A percentile compares a stretch with the other conserved stretches of the same genome.
These are phyloP conservation scores for Montifringilla adamsi DNA, from an alignment of 2,113 vertebrate species.

Conservation along the genomic window DNA sequence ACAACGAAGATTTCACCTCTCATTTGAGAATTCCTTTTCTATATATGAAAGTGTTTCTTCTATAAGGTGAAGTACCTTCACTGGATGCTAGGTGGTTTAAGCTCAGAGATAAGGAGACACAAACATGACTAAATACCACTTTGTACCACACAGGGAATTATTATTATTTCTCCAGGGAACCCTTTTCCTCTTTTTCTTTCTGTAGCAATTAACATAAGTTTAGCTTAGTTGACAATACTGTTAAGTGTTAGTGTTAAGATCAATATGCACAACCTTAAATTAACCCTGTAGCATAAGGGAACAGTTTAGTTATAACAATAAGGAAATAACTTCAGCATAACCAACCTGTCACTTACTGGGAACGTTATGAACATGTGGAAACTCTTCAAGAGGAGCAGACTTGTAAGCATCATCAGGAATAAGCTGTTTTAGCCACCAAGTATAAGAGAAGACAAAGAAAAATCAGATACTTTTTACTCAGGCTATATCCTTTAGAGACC, in stretches of 20 bases:
- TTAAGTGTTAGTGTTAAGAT: background rate
- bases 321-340: background rate
- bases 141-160: background rate
- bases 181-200: background rate
- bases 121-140: background rate
- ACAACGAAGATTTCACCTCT: fast-evolving
- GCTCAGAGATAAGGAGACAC: background rate
- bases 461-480: background rate
- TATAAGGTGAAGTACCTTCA: background rate
- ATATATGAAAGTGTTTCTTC: background rate
- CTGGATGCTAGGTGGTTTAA: background rate
- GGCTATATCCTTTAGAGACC: background rate
- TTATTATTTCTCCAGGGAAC: background rate
- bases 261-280: background rate
- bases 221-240: background rate
- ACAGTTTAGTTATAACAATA: background rate
- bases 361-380: background rate
- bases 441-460: background rate
- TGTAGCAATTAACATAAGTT: background rate
- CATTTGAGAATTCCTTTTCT: background rate
- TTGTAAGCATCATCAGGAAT: background rate
- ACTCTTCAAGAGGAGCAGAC: background rate
- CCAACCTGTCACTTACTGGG: background rate
- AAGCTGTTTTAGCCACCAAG: fast-evolving
- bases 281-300: background rate